phyloP scores from a whole-genome alignment of 2,888 invertebrate genomes.

The Chrysina gloriosa region DNA sequence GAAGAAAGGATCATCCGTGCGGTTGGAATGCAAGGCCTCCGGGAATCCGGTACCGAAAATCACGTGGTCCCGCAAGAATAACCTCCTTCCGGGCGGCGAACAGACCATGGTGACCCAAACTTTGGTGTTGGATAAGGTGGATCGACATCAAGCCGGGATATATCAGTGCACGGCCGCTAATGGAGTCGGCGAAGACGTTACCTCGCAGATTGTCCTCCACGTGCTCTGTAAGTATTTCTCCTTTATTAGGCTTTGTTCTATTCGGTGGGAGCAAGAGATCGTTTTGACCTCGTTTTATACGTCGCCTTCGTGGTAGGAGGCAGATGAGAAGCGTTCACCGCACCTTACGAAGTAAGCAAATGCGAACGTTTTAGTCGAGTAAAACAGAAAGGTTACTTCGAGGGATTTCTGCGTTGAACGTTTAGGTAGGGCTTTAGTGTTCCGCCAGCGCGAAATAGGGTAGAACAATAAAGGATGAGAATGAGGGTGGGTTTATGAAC shows the following conservation, averaged over 20 bases:
- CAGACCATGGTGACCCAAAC: constrained; percentile 72
- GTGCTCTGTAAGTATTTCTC: constrained; percentile 71
- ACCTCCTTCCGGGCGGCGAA: constrained; percentile 70
- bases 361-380: neutral
- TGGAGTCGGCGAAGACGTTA: constrained; percentile 72
- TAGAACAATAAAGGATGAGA: no score
- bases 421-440: neutral
- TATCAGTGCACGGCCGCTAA: constrained; percentile 74
- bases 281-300: no score
- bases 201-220: constrained; percentile 72
- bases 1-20: constrained; percentile 68
- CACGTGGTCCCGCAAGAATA: constrained; percentile 69
- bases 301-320: neutral
- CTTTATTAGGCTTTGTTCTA: no score
- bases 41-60: constrained; percentile 69
- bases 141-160: constrained; percentile 73
- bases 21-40: constrained; percentile 66
- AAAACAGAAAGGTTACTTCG: neutral
- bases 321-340: no score
- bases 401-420: neutral
- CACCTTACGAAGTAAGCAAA: neutral
- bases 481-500: no score
- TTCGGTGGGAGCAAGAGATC: no score
- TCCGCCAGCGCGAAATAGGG: no score
- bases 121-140: constrained; percentile 72